phyloP scores from a whole-genome alignment of 2,113 vertebrate genomes.

The Cercopithecus mona region DNA sequence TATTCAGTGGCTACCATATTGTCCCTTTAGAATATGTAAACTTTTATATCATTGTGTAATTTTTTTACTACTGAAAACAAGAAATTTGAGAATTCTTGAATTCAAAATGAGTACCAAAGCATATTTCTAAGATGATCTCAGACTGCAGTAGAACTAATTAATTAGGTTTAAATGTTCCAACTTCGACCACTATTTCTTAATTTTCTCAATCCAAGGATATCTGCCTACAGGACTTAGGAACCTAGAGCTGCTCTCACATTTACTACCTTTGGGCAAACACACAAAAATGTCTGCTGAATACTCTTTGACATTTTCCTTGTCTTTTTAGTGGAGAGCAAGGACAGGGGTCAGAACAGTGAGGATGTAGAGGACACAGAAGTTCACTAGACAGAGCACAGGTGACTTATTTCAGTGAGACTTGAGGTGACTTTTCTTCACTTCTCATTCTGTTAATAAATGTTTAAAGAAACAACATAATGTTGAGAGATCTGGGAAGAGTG shows the following conservation, averaged over 20 bases:
- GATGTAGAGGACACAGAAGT: not conserved
- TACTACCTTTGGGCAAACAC: not conserved
- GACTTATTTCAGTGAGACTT: not conserved
- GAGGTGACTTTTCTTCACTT: not conserved
- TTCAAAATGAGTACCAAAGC: not conserved
- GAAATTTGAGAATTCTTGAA: not conserved
- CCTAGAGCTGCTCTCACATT: rapidly evolving
- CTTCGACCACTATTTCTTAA: not conserved
- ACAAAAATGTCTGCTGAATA: not conserved
- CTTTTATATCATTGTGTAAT: not conserved
- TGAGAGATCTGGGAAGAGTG: not conserved
- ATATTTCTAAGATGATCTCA: not conserved
- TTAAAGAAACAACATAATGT: not conserved
- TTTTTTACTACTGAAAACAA: slow-evolving; percentile 17
- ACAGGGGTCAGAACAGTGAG: not conserved
- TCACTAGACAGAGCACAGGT: not conserved
- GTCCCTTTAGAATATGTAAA: slow-evolving; percentile 5
- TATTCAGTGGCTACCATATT: not conserved
- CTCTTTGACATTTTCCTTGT: not conserved
- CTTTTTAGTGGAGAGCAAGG: not conserved
- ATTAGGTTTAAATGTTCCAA: not conserved
- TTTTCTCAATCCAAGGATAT: not conserved
- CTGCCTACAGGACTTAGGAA: too few species aligned
- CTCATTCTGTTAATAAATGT: not conserved
- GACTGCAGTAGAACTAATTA: not conserved